Conservation (phyloP, 2,797 vertebrate species). For the Microhierax caerulescens region DNA sequence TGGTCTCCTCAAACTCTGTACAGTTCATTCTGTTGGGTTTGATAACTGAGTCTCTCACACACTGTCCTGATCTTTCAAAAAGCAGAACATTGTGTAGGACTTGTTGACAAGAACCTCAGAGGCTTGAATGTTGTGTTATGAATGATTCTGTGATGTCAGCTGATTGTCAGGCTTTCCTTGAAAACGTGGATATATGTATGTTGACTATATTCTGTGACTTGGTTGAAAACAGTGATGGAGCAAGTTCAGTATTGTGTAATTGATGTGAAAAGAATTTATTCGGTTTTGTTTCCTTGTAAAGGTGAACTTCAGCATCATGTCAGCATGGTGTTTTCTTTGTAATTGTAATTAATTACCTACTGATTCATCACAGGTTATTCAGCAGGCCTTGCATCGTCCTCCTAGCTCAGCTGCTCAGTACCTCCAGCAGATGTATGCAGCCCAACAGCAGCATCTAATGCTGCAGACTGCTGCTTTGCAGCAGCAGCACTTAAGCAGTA, state of each 20-base stretch:
- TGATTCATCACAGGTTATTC: conserved; percentile 85
- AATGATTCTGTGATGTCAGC: background rate
- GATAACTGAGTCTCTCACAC: background rate
- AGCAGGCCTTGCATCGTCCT: conserved; percentile 89
- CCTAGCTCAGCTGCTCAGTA: conserved; percentile 92
- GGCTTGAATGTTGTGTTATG: background rate
- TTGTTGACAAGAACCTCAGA: background rate
- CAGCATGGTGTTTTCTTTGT: background rate
- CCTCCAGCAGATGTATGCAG: conserved; percentile 94
- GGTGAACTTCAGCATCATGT: conserved; percentile 19
- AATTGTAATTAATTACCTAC: conserved; percentile 63
- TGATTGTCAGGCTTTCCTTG: background rate
- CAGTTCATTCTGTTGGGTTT: background rate
- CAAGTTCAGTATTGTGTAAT: background rate
- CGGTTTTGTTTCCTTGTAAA: background rate
- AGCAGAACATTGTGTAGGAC: background rate
- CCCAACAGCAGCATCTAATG: conserved; percentile 94
- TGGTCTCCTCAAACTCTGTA: background rate
- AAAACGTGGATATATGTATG: background rate
- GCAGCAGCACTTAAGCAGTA: conserved; percentile 86
- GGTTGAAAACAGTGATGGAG: background rate
- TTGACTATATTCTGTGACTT: background rate
- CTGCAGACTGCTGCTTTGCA: conserved; percentile 91
- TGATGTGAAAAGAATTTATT: background rate
- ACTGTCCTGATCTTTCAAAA: background rate